These are phyloP conservation scores for Hyla sarda DNA, from an alignment of 2,113 vertebrate species.

Conservation along the genomic window DNA sequence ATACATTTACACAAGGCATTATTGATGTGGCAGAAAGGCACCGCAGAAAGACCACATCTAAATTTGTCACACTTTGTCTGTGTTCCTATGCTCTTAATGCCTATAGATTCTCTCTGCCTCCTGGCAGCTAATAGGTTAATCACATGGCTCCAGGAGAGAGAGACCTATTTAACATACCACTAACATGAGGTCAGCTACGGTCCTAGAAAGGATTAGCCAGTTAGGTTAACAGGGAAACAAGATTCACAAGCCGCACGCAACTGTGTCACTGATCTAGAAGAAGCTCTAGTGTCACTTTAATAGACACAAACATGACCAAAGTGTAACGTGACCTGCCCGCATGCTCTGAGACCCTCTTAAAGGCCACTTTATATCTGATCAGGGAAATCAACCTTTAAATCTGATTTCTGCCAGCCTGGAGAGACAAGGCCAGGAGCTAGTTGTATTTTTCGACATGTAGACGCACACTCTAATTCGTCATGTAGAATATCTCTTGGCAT, in stretches of 20 bases:
- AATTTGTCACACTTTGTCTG: not conserved
- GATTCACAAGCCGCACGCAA: slow-evolving; percentile 12
- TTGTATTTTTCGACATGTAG: slow-evolving; percentile 78
- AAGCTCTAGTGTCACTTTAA: slow-evolving; percentile 43
- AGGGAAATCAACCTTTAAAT: slow-evolving; percentile 57
- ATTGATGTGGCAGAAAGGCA: not conserved
- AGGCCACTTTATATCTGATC: slow-evolving; percentile 3
- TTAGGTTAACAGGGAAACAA: slow-evolving; percentile 36
- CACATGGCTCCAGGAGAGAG: not conserved
- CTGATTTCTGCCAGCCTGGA: slow-evolving; percentile 69
- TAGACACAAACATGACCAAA: slow-evolving; percentile 43
- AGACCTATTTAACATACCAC: slow-evolving; percentile 38
- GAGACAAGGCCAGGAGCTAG: slow-evolving; percentile 73
- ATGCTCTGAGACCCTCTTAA: slow-evolving; percentile 1
- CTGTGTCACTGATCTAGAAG: slow-evolving; percentile 20
- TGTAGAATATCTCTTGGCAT: slow-evolving; percentile 81
- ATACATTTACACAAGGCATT: not conserved
- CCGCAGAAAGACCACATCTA: not conserved
- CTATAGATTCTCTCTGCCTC: not conserved
- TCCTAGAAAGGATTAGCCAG: slow-evolving; percentile 25
- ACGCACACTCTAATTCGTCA: slow-evolving; percentile 82
- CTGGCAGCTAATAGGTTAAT: slow-evolving; percentile 29
- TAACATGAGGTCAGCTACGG: slow-evolving; percentile 37
- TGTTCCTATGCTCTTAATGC: not conserved
- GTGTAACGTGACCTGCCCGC: slow-evolving; percentile 22